Base-by-base conservation (phyloP, 2,113 vertebrate genomes). In the Cervus canadensis region DNA sequence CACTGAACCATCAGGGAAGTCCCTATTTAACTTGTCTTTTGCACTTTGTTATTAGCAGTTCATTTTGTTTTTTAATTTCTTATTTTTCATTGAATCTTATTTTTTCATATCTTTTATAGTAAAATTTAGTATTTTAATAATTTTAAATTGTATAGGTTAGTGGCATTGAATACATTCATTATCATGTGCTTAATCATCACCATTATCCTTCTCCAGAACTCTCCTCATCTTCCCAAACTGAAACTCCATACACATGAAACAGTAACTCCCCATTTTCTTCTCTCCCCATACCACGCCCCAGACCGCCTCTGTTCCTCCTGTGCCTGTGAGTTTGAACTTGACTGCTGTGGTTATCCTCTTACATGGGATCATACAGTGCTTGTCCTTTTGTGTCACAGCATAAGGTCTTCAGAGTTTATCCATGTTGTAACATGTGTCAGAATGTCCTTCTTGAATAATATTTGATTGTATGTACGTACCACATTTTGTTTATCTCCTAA, bases 41-140 rank as follows among this genome's bases (percentile, higher is more conserved):
- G 25, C 36, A 57, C 15, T 91, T 56, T 43, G 30, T 71, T 92
- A 76, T 91, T 45, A 74, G 13, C 14, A 87, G 43, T 74, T 59
- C 60, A 56, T 87, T 52, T 67, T 85, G 71, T 82, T 84, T 96
- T 83, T n/a, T 91, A 14, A 45, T 94, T 94, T 87, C 33, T 94
- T 87, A 33, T 93, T 90, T 93, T 57, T 79, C 13, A 40, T 40
- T 36, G 33, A 71, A 71, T 36, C 64, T 67, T 78, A 15, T 45
- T 86, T 60, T 89, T 62, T 71, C 2, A 33, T 45, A 16, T 87
- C 13, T 89, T 93, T 88, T 52, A 50, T 74, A 74, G 17, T 92
- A 43, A 85, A 76, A 45, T 85, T n/a, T 25, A 16, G 19, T 79
- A n/a, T 67, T 90, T 79, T 67, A 33, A 67, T 74, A 33, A 57